phyloP scores from a whole-genome alignment of 2,113 vertebrate genomes.

The Anarrhichthys ocellatus region DNA sequence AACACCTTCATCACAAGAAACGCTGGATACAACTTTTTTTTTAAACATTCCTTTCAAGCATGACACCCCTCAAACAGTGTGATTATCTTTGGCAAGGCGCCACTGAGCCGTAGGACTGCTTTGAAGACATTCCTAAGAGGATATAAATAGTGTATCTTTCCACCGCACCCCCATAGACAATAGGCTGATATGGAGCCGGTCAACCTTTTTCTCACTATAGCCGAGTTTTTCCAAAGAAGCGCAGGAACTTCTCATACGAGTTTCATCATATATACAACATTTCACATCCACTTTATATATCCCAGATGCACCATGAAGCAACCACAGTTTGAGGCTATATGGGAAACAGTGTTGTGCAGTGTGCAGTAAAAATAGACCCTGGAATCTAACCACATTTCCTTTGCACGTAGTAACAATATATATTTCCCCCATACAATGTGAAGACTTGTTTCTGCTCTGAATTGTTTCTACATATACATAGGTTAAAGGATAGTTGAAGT shows the following conservation, averaged over 20 bases:
- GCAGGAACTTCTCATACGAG: background rate
- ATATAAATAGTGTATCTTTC: slow-evolving; percentile 80
- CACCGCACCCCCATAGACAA: slow-evolving; percentile 67
- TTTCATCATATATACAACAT: slow-evolving; percentile 16
- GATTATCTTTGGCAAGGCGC: slow-evolving; percentile 70
- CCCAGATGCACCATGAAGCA: slow-evolving; percentile 16
- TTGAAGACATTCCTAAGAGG: slow-evolving; percentile 78
- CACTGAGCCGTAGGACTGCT: slow-evolving; percentile 65
- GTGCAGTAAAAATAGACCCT: slow-evolving; percentile 15
- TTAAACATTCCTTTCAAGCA: slow-evolving; percentile 18
- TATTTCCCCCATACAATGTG: background rate
- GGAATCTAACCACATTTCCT: slow-evolving; percentile 2
- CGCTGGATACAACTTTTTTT: slow-evolving; percentile 8
- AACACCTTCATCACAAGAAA: slow-evolving; percentile 6
- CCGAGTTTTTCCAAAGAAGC: slow-evolving; percentile 40
- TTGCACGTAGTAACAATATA: background rate
- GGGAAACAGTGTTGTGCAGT: slow-evolving; percentile 15
- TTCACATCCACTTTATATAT: slow-evolving; percentile 17
- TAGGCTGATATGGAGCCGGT: slow-evolving; percentile 44
- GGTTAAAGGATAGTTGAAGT: background rate
- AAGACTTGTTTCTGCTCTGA: background rate
- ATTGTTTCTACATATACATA: background rate
- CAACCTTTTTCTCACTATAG: slow-evolving; percentile 34
- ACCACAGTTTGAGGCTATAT: slow-evolving; percentile 2
- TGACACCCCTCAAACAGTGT: slow-evolving; percentile 50